Evolutionary conservation across 2,888 invertebrate genomes (phyloP).

Genomic region (Drosophila monieri): DNA sequence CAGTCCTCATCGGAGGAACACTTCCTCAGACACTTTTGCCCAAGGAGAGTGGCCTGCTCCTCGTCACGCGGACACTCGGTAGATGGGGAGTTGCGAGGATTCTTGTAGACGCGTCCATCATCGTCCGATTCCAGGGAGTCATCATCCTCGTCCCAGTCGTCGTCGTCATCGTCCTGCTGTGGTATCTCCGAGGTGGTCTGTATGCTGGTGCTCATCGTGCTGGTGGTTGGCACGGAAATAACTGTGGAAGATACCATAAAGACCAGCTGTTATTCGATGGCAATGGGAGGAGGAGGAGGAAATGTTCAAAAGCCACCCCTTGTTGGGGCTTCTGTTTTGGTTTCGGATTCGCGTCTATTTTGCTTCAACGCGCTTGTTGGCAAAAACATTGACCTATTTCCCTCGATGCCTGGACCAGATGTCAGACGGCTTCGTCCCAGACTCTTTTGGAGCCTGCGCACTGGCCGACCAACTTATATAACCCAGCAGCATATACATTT

Average conservation of each 20-base stretch:
- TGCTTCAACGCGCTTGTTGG: slow-evolving; percentile 52
- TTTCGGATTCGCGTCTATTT: slow-evolving; percentile 52
- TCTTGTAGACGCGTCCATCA: slow-evolving; percentile 93
- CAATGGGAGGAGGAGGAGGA: slow-evolving; percentile 2
- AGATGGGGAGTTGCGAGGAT: slow-evolving; percentile 94
- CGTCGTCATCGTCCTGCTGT: slow-evolving; percentile 80
- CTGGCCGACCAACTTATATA: slow-evolving; percentile 74
- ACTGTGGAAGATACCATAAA: slow-evolving; percentile 57
- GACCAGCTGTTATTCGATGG: slow-evolving; percentile 30
- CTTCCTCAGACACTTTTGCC: slow-evolving; percentile 95
- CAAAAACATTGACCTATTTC: slow-evolving; percentile 81
- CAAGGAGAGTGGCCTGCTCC: slow-evolving; percentile 91
- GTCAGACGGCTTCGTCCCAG: slow-evolving; percentile 37
- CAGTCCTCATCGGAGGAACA: slow-evolving; percentile 98
- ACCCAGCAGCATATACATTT: slow-evolving; percentile 75
- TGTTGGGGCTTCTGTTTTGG: slow-evolving; percentile 59
- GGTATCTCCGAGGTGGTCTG: slow-evolving; percentile 79
- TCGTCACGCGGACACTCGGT: slow-evolving; percentile 94
- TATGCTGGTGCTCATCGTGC: slow-evolving; percentile 37
- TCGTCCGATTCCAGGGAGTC: slow-evolving; percentile 88
- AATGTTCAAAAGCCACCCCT: slow-evolving; percentile 6
- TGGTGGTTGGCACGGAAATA: slow-evolving; percentile 69
- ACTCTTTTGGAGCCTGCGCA: slow-evolving; percentile 72
- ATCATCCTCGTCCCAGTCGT: slow-evolving; percentile 83
- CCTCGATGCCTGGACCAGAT: slow-evolving; percentile 51